Evolutionary conservation across 2,888 invertebrate genomes (phyloP), one percentile per base, ranked within the genome.

Genomic region (Lithophane socia): DNA sequence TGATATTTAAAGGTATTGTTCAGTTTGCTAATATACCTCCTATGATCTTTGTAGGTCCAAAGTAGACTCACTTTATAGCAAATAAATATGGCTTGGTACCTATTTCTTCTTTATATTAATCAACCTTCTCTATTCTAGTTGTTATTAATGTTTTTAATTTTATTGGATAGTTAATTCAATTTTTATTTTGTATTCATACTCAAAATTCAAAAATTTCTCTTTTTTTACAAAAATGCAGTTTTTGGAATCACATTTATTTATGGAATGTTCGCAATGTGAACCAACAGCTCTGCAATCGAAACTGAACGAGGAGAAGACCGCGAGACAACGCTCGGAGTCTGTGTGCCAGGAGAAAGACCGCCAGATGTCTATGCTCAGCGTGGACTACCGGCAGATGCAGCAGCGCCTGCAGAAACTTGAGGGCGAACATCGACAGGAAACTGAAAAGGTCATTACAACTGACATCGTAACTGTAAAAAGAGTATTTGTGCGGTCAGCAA

Each of bases 361-460:
- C 0, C 99, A 99, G 94, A 98, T 99, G 93, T 99, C 99, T 18
- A 99, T 99, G 98, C 97, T 99, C 54, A 98, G 98, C 37, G 99
- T 99, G 3, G 99, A 99, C 95, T 98, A 99, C 93, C 97, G 99
- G n/a, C 99, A 99, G 96, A 98, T 99, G 91, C 99, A 99, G 92
- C 98, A 99, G 92, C 97, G 99, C 77, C 95, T 99, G 83, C 98
- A 99, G 92, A 99, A 99, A 92, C 95, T 99, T 13, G 99, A 99
- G 94, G 98, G 98, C n/a, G 99, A 99, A 94, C 98, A 98, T 91
- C 97, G 98, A 9, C 98, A 99, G 93, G 99, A 99, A 95, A 97
- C 97, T 37, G 99, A 99, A 91, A 98, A 98, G 97, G 98, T 97
- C 79, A 75, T n/a, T 61, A 29, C 29, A 18, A 47, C 29, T 49